phyloP scores from a whole-genome alignment of 2,888 invertebrate genomes.

The Lomographa bimaculata region DNA sequence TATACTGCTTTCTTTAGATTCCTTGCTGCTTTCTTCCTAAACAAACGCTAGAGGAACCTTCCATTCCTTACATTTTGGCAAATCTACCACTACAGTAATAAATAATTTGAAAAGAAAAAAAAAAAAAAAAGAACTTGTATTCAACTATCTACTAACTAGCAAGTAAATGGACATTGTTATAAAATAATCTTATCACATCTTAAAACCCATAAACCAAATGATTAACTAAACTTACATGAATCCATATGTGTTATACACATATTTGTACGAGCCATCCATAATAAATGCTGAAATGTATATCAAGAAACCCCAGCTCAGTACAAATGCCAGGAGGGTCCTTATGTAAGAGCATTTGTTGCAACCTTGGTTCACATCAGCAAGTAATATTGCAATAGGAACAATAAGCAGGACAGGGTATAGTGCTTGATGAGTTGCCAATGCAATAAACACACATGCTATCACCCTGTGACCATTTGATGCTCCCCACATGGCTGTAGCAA shows the following conservation, averaged over 20 bases:
- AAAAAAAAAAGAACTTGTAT: no score
- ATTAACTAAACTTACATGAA: constrained; percentile 94
- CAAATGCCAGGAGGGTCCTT: constrained; percentile 78
- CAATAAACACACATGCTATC: constrained; percentile 86
- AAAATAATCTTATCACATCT: no score
- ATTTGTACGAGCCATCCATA: constrained; percentile 86
- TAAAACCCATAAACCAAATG: no score
- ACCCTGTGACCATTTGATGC: constrained; percentile 86
- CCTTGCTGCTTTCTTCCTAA: no score
- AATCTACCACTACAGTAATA: no score
- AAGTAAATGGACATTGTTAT: no score
- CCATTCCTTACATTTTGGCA: no score
- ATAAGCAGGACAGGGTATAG: constrained; percentile 92
- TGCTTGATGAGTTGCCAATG: constrained; percentile 91
- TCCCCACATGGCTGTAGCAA: constrained; percentile 88
- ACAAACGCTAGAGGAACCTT: no score
- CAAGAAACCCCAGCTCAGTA: constrained; percentile 78
- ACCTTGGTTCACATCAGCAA: constrained; percentile 81
- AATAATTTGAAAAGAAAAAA: no score
- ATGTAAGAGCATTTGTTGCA: constrained; percentile 75
- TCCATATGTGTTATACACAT: constrained; percentile 89
- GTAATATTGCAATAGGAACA: constrained; percentile 90
- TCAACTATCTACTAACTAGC: no score
- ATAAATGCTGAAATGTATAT: constrained; percentile 85
- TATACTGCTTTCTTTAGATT: no score